phyloP scores from a whole-genome alignment of 2,888 invertebrate genomes.

The Nomada ferruginata region DNA sequence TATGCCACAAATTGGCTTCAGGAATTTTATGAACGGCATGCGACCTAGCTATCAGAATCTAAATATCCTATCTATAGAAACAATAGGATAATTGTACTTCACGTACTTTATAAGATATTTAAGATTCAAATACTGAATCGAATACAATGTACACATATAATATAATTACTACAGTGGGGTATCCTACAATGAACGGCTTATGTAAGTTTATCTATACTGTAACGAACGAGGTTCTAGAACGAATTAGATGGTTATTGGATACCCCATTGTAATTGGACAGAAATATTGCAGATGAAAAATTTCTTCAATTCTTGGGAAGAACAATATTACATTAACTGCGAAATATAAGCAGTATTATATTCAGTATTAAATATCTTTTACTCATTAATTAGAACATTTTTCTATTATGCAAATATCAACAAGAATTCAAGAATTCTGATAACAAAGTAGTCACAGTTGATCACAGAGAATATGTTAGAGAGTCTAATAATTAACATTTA shows the following conservation, averaged over 20 bases:
- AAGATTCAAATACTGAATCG: background rate
- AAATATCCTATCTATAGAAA: constrained; percentile 22
- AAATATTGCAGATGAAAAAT: background rate
- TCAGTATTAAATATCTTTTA: constrained; percentile 1
- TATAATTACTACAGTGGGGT: background rate
- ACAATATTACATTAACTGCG: background rate
- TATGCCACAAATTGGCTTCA: constrained; percentile 70
- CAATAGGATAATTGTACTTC: background rate
- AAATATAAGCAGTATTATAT: background rate
- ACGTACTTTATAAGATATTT: background rate
- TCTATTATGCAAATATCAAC: constrained; percentile 10
- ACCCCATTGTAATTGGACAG: constrained; percentile 6
- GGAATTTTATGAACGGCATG: constrained; percentile 70
- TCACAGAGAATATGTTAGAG: constrained; percentile 79
- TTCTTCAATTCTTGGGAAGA: background rate
- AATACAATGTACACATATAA: background rate
- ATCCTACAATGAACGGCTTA: no score
- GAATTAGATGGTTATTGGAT: background rate
- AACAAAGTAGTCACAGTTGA: constrained; percentile 73
- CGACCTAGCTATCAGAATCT: constrained; percentile 59
- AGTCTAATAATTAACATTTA: constrained; percentile 67
- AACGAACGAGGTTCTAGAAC: no score
- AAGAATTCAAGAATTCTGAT: constrained; percentile 66
- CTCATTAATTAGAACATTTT: constrained; percentile 1
- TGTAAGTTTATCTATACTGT: no score